phyloP scores from a whole-genome alignment of 2,113 vertebrate species.

The Emydura subglobosa region DNA sequence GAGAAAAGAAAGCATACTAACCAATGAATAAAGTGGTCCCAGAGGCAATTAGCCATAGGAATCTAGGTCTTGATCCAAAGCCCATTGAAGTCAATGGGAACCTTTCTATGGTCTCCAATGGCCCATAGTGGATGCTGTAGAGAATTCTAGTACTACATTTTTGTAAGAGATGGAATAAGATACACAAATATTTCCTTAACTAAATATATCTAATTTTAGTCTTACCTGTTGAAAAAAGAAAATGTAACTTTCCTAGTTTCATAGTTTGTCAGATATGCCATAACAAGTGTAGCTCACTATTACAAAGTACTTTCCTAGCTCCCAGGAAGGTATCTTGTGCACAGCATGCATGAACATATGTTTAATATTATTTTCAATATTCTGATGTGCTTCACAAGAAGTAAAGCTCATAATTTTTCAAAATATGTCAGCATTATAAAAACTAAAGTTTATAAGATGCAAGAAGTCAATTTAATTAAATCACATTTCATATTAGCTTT shows the following conservation, averaged over 20 bases:
- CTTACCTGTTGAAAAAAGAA: neutral
- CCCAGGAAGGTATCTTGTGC: neutral
- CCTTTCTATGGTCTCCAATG: neutral
- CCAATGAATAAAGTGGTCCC: neutral
- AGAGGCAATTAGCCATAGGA: neutral
- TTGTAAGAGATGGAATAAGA: neutral
- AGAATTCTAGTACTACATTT: neutral
- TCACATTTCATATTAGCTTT: neutral
- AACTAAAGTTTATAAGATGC: constrained; percentile 17
- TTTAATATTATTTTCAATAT: neutral
- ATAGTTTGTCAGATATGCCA: neutral
- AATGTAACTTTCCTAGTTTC: neutral
- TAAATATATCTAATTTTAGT: neutral
- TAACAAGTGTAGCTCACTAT: neutral
- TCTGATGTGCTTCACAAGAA: neutral
- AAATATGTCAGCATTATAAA: constrained; percentile 8
- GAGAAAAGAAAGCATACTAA: fast-evolving
- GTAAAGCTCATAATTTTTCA: neutral
- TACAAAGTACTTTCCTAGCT: neutral
- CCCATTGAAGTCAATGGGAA: neutral
- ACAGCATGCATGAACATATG: neutral
- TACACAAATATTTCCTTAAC: neutral
- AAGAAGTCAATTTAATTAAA: constrained; percentile 35
- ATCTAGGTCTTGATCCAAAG: neutral
- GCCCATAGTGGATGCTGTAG: neutral